A percentile compares a stretch with the other conserved stretches of the same genome.
Conservation (phyloP, 1,140 invertebrate species). For the Aphaenogaster rudis region DNA sequence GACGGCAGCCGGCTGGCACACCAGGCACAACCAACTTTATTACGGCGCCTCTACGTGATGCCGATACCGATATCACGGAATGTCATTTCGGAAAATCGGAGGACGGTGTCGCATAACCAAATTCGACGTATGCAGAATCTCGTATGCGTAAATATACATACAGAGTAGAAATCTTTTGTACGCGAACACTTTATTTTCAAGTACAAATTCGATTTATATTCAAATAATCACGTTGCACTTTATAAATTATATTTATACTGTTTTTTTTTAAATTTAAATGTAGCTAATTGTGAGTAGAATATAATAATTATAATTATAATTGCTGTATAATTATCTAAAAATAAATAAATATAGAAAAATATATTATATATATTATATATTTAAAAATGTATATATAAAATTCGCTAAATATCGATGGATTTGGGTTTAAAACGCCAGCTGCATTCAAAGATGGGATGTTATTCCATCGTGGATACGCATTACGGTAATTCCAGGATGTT, state of each 20-base stretch:
- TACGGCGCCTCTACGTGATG: background rate
- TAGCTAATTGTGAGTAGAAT: background rate
- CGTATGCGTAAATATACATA: no score
- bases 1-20: background rate
- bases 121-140: background rate
- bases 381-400: background rate
- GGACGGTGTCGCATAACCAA: background rate
- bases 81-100: background rate
- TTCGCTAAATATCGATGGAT: background rate
- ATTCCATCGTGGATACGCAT: background rate
- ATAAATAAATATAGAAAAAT: background rate
- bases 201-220: conserved; percentile 1
- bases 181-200: background rate
- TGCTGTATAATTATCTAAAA: background rate
- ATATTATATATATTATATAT: no score
- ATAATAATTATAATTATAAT: background rate
- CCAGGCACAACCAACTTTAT: conserved; percentile 24
- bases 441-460: background rate
- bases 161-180: background rate
- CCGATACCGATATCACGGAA: background rate
- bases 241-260: background rate
- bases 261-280: background rate
- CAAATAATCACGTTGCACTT: background rate
- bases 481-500: conserved; percentile 2
- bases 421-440: background rate